Conservation (phyloP, 2,888 invertebrate species). For the Drosophila formosana region DNA sequence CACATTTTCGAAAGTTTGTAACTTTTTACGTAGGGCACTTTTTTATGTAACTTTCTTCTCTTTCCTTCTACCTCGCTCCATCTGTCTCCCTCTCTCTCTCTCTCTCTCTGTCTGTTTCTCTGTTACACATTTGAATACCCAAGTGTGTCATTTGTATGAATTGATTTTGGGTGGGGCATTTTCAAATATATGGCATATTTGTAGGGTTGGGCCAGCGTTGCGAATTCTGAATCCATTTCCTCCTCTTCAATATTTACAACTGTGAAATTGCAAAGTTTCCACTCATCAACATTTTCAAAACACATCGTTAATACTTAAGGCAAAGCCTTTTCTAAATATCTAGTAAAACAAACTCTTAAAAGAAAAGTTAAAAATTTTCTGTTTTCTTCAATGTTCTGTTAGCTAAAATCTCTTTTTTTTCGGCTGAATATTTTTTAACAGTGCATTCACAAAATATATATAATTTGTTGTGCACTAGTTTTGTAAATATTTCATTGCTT, state of each 20-base stretch:
- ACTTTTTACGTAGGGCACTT: constrained; percentile 16
- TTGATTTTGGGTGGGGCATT: constrained; percentile 46
- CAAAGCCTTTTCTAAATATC: too few relatives aligned
- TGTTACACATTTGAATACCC: not conserved
- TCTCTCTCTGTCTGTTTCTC: not conserved
- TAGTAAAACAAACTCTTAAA: too few relatives aligned
- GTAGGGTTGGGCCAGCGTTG: constrained; percentile 8
- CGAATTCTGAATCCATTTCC: constrained; percentile 16
- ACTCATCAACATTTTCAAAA: not conserved
- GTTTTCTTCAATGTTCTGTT: too few relatives aligned
- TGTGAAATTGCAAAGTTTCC: constrained; percentile 6
- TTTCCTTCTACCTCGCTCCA: not conserved
- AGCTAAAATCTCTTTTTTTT: too few relatives aligned
- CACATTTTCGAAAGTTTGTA: constrained; percentile 32
- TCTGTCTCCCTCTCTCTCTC: not conserved
- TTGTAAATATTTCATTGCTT: too few relatives aligned
- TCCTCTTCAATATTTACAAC: not conserved
- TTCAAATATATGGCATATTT: constrained; percentile 6
- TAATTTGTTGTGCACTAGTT: too few relatives aligned
- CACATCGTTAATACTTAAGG: too few relatives aligned
- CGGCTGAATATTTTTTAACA: too few relatives aligned
- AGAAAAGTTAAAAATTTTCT: too few relatives aligned
- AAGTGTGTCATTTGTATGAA: constrained; percentile 12
- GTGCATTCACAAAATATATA: too few relatives aligned
- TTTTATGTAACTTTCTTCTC: constrained; percentile 20